Percentiles rank a stretch among this genome's conserved stretches.
These are phyloP conservation scores for Nymphalis c-album DNA, from an alignment of 2,888 invertebrate genomes.

Conservation along the genomic window DNA sequence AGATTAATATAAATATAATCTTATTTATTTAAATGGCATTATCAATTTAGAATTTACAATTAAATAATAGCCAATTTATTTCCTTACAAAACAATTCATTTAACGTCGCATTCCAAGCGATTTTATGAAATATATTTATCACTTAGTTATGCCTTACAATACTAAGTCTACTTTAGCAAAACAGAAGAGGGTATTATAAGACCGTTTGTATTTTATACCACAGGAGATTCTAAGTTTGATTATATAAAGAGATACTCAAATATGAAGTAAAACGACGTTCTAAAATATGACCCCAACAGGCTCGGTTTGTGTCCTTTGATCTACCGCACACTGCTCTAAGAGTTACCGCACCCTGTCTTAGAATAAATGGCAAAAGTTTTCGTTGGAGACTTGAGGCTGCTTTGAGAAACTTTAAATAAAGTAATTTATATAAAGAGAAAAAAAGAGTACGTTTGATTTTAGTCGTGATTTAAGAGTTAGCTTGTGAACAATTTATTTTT, in stretches of 20 bases:
- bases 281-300: constrained; percentile 32
- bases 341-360: constrained; percentile 28
- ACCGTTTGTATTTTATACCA: constrained; percentile 14
- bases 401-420: constrained; percentile 47
- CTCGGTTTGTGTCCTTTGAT: constrained; percentile 34
- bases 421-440: constrained; percentile 29
- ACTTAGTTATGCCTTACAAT: neutral
- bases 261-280: constrained; percentile 32
- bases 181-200: constrained; percentile 17
- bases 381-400: constrained; percentile 49
- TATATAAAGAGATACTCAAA: constrained; percentile 32
- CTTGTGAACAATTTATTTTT: no score
- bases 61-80: no score
- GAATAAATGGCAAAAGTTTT: constrained; percentile 61
- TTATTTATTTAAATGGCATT: no score
- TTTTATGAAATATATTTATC: no score
- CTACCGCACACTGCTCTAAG: constrained; percentile 28
- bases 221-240: constrained; percentile 21
- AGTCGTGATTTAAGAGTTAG: no score
- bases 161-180: neutral
- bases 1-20: no score
- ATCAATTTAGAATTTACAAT: no score
- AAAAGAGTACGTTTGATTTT: neutral
- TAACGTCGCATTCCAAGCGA: no score
- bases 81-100: no score